phyloP scores from a whole-genome alignment of 2,888 invertebrate species.

The Protodeltote pygarga region DNA sequence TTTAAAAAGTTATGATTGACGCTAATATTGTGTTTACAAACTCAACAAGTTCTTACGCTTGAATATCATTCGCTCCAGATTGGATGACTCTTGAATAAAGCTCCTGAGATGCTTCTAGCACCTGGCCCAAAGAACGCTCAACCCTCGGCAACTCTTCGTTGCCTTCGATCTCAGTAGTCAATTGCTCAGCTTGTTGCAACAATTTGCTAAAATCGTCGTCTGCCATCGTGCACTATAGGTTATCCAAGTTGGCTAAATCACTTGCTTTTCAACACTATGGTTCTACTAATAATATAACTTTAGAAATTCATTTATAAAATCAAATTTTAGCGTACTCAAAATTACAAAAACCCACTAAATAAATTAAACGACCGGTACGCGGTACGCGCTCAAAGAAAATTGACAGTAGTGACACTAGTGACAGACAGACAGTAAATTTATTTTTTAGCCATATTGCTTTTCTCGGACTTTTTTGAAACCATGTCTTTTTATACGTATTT shows the following conservation, averaged over 20 bases:
- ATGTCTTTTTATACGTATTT: too few species aligned
- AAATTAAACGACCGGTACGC: constrained; percentile 24
- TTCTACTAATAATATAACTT: background rate
- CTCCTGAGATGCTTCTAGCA: constrained; percentile 96
- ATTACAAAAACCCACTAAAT: constrained; percentile 4
- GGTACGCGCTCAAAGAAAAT: too few species aligned
- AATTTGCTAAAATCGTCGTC: constrained; percentile 93
- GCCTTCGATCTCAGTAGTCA: constrained; percentile 95
- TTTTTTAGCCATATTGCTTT: too few species aligned
- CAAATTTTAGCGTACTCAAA: background rate
- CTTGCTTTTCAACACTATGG: background rate
- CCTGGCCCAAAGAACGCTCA: constrained; percentile 96
- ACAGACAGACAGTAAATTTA: too few species aligned
- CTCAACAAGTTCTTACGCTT: constrained; percentile 90
- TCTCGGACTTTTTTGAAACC: too few species aligned
- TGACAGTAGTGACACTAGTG: too few species aligned
- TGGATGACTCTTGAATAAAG: constrained; percentile 95
- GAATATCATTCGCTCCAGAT: constrained; percentile 95
- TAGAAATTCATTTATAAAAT: background rate
- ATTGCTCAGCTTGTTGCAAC: constrained; percentile 96
- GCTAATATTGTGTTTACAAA: background rate
- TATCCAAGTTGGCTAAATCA: constrained; percentile 45
- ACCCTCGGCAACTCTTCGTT: constrained; percentile 94
- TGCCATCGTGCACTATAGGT: constrained; percentile 73
- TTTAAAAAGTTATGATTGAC: background rate